Evolutionary conservation across 2,888 invertebrate species (phyloP).

Genomic region (Brenthis ino): DNA sequence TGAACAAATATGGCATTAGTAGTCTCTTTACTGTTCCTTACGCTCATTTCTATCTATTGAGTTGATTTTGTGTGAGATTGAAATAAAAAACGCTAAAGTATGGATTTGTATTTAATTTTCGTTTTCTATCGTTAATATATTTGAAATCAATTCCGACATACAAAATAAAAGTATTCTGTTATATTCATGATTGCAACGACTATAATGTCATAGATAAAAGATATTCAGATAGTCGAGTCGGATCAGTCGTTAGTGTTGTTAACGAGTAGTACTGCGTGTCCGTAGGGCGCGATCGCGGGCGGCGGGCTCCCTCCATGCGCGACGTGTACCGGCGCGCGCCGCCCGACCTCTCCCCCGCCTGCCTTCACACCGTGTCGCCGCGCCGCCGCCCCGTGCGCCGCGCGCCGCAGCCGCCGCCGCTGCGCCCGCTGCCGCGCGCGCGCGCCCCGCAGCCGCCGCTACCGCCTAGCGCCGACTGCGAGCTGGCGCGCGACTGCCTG

Average conservation of each 20-base stretch:
- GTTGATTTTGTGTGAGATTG: neutral
- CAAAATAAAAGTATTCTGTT: too few relatives aligned
- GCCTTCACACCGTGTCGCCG: slow-evolving; percentile 66
- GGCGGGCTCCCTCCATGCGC: slow-evolving; percentile 66
- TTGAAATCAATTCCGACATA: neutral
- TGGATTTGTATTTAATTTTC: neutral
- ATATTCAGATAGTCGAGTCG: neutral
- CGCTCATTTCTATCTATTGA: neutral
- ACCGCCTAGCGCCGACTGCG: slow-evolving; percentile 74
- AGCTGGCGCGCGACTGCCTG: slow-evolving; percentile 75
- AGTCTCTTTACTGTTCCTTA: neutral
- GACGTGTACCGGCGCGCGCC: slow-evolving; percentile 82
- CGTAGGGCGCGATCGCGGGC: slow-evolving; percentile 41
- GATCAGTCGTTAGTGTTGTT: neutral
- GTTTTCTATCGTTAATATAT: neutral
- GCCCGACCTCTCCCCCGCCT: slow-evolving; percentile 75
- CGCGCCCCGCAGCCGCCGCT: slow-evolving; percentile 49
- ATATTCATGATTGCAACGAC: neutral
- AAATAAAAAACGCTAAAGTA: neutral
- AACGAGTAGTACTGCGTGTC: slow-evolving; percentile 32
- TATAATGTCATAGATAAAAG: neutral
- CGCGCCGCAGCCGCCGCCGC: slow-evolving; percentile 56
- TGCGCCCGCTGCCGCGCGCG: slow-evolving; percentile 47
- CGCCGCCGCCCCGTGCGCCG: slow-evolving; percentile 53
- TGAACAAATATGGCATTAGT: neutral